Conservation (phyloP, 2,113 vertebrate species). For the Puffinus mauretanicus region DNA sequence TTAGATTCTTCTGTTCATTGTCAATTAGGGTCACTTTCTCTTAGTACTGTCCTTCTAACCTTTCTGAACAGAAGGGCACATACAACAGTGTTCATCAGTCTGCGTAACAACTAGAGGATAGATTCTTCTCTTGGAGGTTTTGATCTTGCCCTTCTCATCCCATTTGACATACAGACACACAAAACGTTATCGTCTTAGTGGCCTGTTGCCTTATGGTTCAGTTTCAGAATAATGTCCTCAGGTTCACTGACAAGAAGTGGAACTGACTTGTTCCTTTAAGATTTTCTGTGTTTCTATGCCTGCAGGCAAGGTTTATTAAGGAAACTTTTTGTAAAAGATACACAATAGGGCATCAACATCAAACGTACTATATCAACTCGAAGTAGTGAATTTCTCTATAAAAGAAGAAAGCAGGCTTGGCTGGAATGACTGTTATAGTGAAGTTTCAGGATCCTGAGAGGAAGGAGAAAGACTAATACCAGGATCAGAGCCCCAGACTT, state of each 20-base stretch:
- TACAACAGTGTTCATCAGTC: neutral
- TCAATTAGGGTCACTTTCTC: neutral
- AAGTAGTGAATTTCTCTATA: neutral
- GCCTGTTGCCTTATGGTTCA: neutral
- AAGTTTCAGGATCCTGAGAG: neutral
- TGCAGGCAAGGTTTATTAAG: neutral
- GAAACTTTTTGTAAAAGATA: neutral
- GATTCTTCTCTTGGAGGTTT: neutral
- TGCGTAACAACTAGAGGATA: neutral
- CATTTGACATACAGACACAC: neutral
- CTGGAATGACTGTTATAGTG: neutral
- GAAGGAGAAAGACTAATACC: neutral
- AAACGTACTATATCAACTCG: neutral
- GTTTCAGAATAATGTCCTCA: neutral
- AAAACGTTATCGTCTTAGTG: neutral
- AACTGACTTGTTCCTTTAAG: neutral
- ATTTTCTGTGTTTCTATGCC: neutral
- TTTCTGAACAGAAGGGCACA: neutral
- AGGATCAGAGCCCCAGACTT: neutral
- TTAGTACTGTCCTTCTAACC: neutral
- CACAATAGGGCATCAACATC: neutral
- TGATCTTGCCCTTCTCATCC: neutral
- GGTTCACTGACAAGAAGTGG: neutral
- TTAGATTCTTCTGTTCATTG: neutral
- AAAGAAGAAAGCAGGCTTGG: neutral